Percentiles rank a stretch among this genome's conserved stretches.
phyloP scores from a whole-genome alignment of 1,140 invertebrate genomes.

The Dreissena polymorpha region DNA sequence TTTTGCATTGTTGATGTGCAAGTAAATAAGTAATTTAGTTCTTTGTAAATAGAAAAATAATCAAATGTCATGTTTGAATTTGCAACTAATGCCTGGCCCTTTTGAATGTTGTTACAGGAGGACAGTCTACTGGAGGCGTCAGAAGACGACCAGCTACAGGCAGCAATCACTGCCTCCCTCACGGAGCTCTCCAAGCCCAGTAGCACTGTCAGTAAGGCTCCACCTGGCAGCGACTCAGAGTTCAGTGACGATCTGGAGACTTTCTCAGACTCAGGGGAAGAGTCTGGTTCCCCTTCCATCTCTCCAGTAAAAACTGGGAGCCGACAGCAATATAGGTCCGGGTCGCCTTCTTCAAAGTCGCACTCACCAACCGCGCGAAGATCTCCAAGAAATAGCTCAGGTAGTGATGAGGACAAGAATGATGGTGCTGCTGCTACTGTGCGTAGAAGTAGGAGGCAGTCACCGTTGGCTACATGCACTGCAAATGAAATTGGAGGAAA shows the following conservation, averaged over 20 bases:
- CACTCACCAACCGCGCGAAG: constrained; percentile 12
- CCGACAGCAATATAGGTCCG: too few species aligned
- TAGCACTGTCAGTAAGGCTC: background rate
- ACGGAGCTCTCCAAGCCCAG: constrained; percentile 39
- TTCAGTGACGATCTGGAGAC: constrained; percentile 76
- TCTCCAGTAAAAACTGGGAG: background rate
- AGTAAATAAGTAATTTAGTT: too few species aligned
- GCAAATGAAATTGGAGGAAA: constrained; percentile 11
- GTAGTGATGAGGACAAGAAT: background rate
- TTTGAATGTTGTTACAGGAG: constrained; percentile 46
- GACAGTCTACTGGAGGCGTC: constrained; percentile 79
- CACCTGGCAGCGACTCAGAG: constrained; percentile 59
- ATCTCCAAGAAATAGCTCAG: constrained; percentile 15
- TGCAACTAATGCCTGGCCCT: too few species aligned
- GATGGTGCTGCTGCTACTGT: background rate
- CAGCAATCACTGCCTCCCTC: constrained; percentile 80
- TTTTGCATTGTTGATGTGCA: too few species aligned
- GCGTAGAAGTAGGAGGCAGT: constrained; percentile 10
- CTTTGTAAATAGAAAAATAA: too few species aligned
- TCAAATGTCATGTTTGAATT: too few species aligned
- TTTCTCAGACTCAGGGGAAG: constrained; percentile 74
- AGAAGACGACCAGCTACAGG: constrained; percentile 80
- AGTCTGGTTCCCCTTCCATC: background rate
- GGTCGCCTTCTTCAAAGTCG: background rate
- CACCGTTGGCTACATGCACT: constrained; percentile 33